A percentile compares a stretch with the other conserved stretches of the same genome.
These are phyloP conservation scores for Athalia circularis DNA, from an alignment of 2,888 invertebrate genomes.

Conservation along the genomic window DNA sequence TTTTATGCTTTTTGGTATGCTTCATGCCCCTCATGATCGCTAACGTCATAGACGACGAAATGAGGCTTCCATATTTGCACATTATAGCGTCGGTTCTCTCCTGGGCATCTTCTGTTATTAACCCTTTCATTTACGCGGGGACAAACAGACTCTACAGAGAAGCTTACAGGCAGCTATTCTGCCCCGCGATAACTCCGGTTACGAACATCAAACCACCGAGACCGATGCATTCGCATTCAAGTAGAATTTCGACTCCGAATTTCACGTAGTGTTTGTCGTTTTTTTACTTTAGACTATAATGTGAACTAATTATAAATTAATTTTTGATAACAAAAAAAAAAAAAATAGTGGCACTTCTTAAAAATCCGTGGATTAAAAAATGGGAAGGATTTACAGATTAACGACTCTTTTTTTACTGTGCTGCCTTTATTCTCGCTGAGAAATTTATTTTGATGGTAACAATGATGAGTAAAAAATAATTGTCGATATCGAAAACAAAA, in stretches of 20 bases:
- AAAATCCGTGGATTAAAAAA: no score
- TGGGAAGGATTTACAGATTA: no score
- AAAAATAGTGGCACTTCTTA: neutral
- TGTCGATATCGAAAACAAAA: no score
- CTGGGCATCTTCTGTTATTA: conserved; percentile 93
- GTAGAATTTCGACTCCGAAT: conserved; percentile 67
- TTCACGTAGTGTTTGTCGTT: conserved; percentile 49
- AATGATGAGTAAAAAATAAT: no score
- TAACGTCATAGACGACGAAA: conserved; percentile 90
- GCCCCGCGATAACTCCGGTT: conserved; percentile 59
- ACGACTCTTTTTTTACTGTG: neutral
- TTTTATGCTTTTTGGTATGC: conserved; percentile 89
- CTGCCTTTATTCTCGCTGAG: neutral
- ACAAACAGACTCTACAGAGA: conserved; percentile 88
- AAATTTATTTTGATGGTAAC: no score
- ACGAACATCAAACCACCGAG: conserved; percentile 52
- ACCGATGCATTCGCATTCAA: conserved; percentile 67
- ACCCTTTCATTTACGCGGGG: conserved; percentile 93
- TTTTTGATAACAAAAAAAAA: neutral
- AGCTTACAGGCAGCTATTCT: conserved; percentile 70
- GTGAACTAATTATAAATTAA: neutral
- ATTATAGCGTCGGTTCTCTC: conserved; percentile 90
- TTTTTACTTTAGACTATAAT: neutral
- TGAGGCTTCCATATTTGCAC: conserved; percentile 84
- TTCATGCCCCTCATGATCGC: conserved; percentile 92